phyloP scores from a whole-genome alignment of 2,797 vertebrate genomes.

The Gymnoscopelus braueri region DNA sequence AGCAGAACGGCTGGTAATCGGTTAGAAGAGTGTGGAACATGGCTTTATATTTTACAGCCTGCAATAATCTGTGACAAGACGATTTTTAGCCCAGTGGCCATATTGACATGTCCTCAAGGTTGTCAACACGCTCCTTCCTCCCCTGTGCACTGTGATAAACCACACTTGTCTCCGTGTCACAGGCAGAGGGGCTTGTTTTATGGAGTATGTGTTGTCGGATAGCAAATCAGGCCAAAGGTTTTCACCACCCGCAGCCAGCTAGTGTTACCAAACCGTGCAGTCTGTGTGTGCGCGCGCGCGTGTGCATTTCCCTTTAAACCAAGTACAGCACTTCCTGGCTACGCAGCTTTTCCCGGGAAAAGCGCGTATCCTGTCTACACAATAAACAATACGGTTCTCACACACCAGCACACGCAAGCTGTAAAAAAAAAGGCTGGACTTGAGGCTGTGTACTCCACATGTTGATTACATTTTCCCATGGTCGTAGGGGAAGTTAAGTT shows the following conservation, averaged over 20 bases:
- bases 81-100: conserved; percentile 2
- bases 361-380: conserved; percentile 79
- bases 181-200: conserved; percentile 46
- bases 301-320: conserved; percentile 46
- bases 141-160: conserved; percentile 30
- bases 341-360: conserved; percentile 81
- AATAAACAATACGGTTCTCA: conserved; percentile 85
- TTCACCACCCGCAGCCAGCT: conserved; percentile 47
- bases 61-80: conserved; percentile 32
- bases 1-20: conserved; percentile 51
- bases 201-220: conserved; percentile 44
- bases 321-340: conserved; percentile 76
- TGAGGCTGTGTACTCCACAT: conserved; percentile 1
- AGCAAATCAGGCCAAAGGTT: conserved; percentile 68
- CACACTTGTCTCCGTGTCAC: conserved; percentile 24
- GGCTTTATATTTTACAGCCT: conserved; percentile 21
- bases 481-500: conserved; percentile 16
- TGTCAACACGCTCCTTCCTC: conserved; percentile 10
- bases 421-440: conserved; percentile 33
- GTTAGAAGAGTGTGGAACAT: conserved; percentile 30
- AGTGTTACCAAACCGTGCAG: conserved; percentile 52
- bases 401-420: conserved; percentile 69
- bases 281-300: conserved; percentile 20
- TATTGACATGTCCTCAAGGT: conserved; percentile 1
- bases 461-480: conserved; percentile 60